Evolutionary conservation across 1,140 invertebrate genomes (phyloP), one percentile per base, ranked within the genome.

Genomic region (Drosophila azteca): DNA sequence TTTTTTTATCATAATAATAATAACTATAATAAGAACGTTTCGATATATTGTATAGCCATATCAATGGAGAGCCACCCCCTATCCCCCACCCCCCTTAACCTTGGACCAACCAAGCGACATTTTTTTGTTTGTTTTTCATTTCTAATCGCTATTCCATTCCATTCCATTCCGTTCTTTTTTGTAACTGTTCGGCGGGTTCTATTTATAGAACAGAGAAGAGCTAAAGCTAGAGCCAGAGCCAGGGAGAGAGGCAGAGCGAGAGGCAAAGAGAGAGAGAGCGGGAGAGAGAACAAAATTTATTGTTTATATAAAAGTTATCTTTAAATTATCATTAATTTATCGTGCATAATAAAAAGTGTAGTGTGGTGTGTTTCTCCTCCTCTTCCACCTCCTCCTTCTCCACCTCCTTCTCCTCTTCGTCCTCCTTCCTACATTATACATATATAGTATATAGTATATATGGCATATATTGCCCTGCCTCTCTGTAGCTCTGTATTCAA

Each of bases 281-380:
- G 15, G n/a, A 24, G 17, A 46, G 71, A 63, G 66, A 63, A 71
- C 59, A 53, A 78, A 70, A 78, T 85, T 75, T 70, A 87, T 87
- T 87, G 78, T 77, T 78, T 77, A 74, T 65, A 87, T 67, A 85
- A 81, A 77, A 70, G 78, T 77, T 87, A 82, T 87, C 82, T 82
- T 75, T 74, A 87, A 85, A 87, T 87, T 87, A 85, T 87, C 81
- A 87, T 87, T 85, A 71, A 87, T 81, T 87, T 87, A 87, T 87
- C 68, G 71, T 70, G 54, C 77, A 65, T 58, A 77, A 85, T 84
- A 77, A 79, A 79, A 66, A 68, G 62, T 75, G 35, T 39, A 5
- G 35, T 13, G 35, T 39, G 3, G 31, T 39, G 35, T 35, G 31
- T 8, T 45, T 75, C 62, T 65, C 41, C 44, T 53, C 15, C 44